phyloP scores from a whole-genome alignment of 2,888 invertebrate species.

The Nephrotoma appendiculata region DNA sequence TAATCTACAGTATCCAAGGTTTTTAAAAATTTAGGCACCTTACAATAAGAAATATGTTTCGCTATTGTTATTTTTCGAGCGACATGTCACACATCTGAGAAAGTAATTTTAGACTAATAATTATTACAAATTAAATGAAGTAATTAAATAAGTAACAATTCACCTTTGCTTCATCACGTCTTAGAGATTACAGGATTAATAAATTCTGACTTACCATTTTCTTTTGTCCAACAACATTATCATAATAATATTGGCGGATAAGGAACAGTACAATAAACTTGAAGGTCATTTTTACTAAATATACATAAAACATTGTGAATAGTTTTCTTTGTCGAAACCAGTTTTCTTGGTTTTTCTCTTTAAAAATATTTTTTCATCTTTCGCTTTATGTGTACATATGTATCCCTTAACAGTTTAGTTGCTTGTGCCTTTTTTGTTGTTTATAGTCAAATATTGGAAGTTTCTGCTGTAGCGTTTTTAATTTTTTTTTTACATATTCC shows the following conservation, averaged over 20 bases:
- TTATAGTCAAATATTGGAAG: neutral
- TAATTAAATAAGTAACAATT: neutral
- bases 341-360: neutral
- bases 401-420: neutral
- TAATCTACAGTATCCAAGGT: neutral
- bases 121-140: neutral
- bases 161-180: neutral
- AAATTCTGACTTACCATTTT: neutral
- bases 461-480: neutral
- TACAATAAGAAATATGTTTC: neutral
- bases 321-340: neutral
- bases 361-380: neutral
- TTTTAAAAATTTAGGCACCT: neutral
- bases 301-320: neutral
- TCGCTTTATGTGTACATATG: neutral
- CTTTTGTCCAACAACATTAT: neutral
- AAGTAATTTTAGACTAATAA: neutral
- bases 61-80: neutral
- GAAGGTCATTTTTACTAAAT: neutral
- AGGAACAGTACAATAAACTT: neutral
- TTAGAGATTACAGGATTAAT: neutral
- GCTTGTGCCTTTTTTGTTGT: neutral
- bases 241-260: neutral
- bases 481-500: neutral
- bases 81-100: neutral